Percentiles rank a stretch among this genome's conserved stretches.
These are phyloP conservation scores for Oligia latruncula DNA, from an alignment of 2,888 invertebrate species.

Conservation along the genomic window DNA sequence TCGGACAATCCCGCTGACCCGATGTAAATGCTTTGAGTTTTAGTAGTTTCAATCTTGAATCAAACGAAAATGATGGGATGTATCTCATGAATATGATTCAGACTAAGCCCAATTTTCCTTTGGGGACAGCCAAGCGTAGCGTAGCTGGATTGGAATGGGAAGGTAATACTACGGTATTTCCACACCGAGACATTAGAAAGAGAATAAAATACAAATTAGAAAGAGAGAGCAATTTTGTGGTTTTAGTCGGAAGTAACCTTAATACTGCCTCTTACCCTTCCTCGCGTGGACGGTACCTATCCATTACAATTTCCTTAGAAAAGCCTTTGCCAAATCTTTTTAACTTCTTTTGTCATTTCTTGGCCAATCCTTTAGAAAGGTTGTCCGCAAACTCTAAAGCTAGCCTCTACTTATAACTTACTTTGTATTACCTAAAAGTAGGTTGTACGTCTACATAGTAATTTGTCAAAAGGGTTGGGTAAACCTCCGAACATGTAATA, in stretches of 20 bases:
- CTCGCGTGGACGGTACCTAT: not conserved
- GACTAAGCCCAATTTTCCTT: not conserved
- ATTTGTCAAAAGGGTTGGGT: constrained; percentile 19
- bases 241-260: not conserved
- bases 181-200: not conserved
- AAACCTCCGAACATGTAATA: constrained; percentile 25
- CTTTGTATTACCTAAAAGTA: not conserved
- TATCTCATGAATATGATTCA: not conserved
- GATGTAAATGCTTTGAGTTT: not conserved
- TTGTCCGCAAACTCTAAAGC: not conserved
- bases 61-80: not conserved
- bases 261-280: not conserved
- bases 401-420: not conserved
- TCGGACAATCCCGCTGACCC: too few relatives aligned
- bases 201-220: too few relatives aligned
- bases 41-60: not conserved
- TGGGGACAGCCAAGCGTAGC: not conserved
- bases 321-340: not conserved
- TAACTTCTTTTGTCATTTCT: not conserved
- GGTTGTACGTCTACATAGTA: constrained; percentile 4
- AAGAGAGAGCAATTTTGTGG: not conserved
- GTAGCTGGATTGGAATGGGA: not conserved
- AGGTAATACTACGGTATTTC: not conserved
- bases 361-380: not conserved
- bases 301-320: not conserved